phyloP scores from a whole-genome alignment of 2,888 invertebrate genomes.

The Cryptocheilus praepositus region DNA sequence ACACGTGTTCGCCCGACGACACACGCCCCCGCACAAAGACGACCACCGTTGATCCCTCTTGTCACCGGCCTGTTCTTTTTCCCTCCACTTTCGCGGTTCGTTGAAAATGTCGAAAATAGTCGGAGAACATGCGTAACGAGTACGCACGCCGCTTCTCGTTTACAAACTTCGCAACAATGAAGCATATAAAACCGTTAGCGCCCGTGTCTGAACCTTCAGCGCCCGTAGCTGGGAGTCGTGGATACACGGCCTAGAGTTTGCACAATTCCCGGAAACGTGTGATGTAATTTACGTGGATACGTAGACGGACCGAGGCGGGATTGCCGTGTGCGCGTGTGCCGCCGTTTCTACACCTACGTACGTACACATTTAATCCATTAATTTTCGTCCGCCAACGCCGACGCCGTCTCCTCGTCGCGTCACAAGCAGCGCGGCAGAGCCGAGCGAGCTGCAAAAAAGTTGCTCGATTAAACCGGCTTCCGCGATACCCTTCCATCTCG shows the following conservation, averaged over 20 bases:
- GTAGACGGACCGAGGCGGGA: slow-evolving; percentile 7
- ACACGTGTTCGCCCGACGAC: too few relatives aligned
- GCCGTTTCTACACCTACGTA: slow-evolving; percentile 16
- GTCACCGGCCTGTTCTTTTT: too few relatives aligned
- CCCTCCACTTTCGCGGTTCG: too few relatives aligned
- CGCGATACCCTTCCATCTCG: slow-evolving; percentile 27
- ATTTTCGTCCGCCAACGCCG: slow-evolving; percentile 50
- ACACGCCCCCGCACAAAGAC: too few relatives aligned
- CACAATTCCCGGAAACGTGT: slow-evolving; percentile 45
- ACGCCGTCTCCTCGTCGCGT: slow-evolving; percentile 15
- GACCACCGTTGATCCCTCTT: too few relatives aligned
- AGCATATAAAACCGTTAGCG: too few relatives aligned
- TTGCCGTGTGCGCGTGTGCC: slow-evolving; percentile 42
- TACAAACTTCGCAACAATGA: slow-evolving; percentile 14
- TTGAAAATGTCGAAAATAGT: too few relatives aligned
- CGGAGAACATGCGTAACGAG: too few relatives aligned
- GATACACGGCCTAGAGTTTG: slow-evolving; percentile 36
- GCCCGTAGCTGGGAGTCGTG: not conserved
- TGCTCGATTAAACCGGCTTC: slow-evolving; percentile 54
- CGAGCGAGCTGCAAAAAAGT: slow-evolving; percentile 44
- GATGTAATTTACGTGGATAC: slow-evolving; percentile 53
- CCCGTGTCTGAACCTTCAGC: too few relatives aligned
- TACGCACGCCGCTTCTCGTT: slow-evolving; percentile 24
- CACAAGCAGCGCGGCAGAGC: not conserved
- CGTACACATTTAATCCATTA: slow-evolving; percentile 52